Evolutionary conservation across 2,888 invertebrate species (phyloP), one percentile per base, ranked within the genome.

Genomic region (Frankliniella intonsa): DNA sequence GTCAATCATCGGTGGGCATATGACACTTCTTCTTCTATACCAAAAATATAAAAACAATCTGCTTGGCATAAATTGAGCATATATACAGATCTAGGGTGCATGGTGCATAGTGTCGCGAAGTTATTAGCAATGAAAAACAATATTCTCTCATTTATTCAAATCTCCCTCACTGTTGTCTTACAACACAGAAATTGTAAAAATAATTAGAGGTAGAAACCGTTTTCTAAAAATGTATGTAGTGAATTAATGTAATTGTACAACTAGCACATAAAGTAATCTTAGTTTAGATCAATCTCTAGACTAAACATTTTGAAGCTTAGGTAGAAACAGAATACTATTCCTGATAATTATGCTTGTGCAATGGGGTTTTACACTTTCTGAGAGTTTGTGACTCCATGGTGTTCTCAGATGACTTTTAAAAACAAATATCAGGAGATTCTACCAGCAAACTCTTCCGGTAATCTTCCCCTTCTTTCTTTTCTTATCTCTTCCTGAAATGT

Each of bases 181-280:
- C 19, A 19, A 19, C 14, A 19, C 55, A 14, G 14, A 55, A 19
- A 55, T 55, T 55, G 55, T 5, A 19, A 14, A 55, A 19, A 55
- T 12, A 25, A 76, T 22, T 5, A n/a, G 69, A 19, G 22, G 22
- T 69, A 69, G 38, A 38, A 10, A 69, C n/a, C 22, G 1, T 76
- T 12, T 12, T 76, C 22, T 25, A 76, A 9, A 76, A 22, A 76
- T 25, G 22, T 10, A 25, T 76, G 69, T 76, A 76, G 69, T 25
- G 38, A 76, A 76, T 11, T 76, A 22, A 22, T 76, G 25, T 25
- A 27, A 83, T 80, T 14, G 38, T 38, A 38, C 2, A 38, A 55
- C 38, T 81, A 76, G 83, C 22, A 83, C 84, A 51, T 83, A 83
- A 80, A 82, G 50, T 82, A 11, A 9, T 76, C 69, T 76, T 76